Percentiles rank a stretch among this genome's conserved stretches.
phyloP scores from a whole-genome alignment of 2,113 vertebrate genomes.

The Pelobates fuscus region DNA sequence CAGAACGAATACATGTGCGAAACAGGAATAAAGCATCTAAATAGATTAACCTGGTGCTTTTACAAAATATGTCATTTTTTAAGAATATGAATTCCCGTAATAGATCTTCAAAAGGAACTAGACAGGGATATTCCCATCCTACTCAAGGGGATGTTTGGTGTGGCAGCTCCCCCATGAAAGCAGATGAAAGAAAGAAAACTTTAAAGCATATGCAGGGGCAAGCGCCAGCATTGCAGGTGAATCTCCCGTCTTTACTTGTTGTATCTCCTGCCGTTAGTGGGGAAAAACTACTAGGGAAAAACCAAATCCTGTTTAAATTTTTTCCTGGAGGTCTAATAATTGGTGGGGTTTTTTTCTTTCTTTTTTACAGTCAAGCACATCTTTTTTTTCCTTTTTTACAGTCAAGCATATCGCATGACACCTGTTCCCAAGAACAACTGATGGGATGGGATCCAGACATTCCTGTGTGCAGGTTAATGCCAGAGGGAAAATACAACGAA shows the following conservation, averaged over 20 bases:
- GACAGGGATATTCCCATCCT: conserved; percentile 23
- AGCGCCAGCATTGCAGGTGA: not conserved
- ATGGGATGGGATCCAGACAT: conserved; percentile 20
- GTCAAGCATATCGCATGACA: conserved; percentile 18
- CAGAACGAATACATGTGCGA: too few species aligned
- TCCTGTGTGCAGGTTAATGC: conserved; percentile 34
- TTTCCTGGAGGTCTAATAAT: conserved; percentile 18
- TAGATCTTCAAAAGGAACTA: conserved; percentile 21
- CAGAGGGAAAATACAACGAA: conserved; percentile 39
- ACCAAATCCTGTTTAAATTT: not conserved
- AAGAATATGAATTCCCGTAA: too few species aligned
- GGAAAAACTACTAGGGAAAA: not conserved
- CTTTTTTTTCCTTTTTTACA: conserved; percentile 5
- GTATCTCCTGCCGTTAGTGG: not conserved
- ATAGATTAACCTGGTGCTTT: too few species aligned
- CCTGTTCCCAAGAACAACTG: conserved; percentile 32
- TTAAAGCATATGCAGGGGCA: conserved; percentile 25
- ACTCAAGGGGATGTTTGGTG: not conserved
- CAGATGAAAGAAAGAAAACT: conserved; percentile 8
- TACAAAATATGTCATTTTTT: too few species aligned
- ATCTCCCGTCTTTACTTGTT: not conserved
- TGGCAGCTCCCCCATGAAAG: not conserved
- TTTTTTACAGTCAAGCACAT: conserved; percentile 11
- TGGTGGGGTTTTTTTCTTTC: too few species aligned
- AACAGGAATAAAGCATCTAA: too few species aligned